phyloP scores from a whole-genome alignment of 2,888 invertebrate genomes.

The Melieria picta region DNA sequence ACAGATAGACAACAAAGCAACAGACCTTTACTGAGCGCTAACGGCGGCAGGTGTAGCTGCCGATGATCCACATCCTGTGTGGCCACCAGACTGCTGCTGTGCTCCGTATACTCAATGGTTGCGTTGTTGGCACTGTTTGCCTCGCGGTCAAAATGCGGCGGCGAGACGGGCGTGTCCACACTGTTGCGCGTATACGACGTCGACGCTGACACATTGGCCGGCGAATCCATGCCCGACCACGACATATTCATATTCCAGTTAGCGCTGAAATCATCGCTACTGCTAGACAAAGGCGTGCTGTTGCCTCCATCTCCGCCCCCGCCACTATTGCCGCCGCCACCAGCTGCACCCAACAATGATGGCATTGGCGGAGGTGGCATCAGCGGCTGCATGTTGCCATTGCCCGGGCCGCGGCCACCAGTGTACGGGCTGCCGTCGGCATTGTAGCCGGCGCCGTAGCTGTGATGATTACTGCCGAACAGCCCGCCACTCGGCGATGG shows the following conservation, averaged over 20 bases:
- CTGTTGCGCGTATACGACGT: slow-evolving; percentile 47
- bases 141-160: slow-evolving; percentile 74
- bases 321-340: slow-evolving; percentile 10
- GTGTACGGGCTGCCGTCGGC: slow-evolving; percentile 18
- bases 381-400: slow-evolving; percentile 48
- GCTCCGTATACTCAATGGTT: slow-evolving; percentile 72
- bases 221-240: slow-evolving; percentile 60
- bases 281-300: slow-evolving; percentile 41
- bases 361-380: slow-evolving; percentile 61
- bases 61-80: slow-evolving; percentile 72
- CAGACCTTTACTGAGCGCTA: slow-evolving; percentile 53
- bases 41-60: slow-evolving; percentile 66
- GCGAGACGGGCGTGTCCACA: slow-evolving; percentile 74
- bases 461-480: slow-evolving; percentile 41
- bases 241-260: slow-evolving; percentile 68
- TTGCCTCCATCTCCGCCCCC: slow-evolving; percentile 21
- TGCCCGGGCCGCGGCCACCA: not conserved
- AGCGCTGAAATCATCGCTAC: slow-evolving; percentile 61
- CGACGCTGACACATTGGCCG: slow-evolving; percentile 61
- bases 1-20: not conserved
- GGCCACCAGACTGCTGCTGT: slow-evolving; percentile 58
- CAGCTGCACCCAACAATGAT: slow-evolving; percentile 48
- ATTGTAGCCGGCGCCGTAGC: slow-evolving; percentile 20
- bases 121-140: slow-evolving; percentile 66
- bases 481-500: slow-evolving; percentile 44